A percentile compares a stretch with the other conserved stretches of the same genome.
Conservation (phyloP, 2,113 vertebrate species). For the Sylvietta virens region DNA sequence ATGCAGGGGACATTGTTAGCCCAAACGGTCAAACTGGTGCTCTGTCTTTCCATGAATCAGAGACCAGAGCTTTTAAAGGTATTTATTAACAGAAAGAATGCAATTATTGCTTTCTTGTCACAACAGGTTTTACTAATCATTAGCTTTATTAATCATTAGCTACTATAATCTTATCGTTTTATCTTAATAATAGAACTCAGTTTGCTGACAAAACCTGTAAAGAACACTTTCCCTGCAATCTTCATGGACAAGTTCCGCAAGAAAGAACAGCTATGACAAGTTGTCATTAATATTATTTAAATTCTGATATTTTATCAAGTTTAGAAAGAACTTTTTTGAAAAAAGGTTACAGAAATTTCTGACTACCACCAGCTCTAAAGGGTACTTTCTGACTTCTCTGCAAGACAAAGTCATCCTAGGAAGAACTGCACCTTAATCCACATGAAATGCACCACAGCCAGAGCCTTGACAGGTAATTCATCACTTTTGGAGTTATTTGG, state of each 20-base stretch:
- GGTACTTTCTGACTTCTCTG: not conserved
- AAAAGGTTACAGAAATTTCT: not conserved
- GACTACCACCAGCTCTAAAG: not conserved
- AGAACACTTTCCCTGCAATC: not conserved
- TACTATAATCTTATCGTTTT: not conserved
- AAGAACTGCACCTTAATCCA: not conserved
- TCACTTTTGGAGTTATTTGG: not conserved
- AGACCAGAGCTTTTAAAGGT: not conserved
- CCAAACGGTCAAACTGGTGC: not conserved
- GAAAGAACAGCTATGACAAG: not conserved
- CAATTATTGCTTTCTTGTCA: not conserved
- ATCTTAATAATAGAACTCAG: not conserved
- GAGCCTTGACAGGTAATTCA: not conserved
- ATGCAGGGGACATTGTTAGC: rapidly evolving
- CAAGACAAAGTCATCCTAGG: not conserved
- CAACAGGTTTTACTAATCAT: not conserved
- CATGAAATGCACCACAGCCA: not conserved
- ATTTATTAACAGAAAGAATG: not conserved
- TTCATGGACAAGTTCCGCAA: not conserved
- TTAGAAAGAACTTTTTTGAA: not conserved
- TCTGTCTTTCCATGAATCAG: not conserved
- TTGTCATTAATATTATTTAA: not conserved
- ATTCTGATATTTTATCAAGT: not conserved
- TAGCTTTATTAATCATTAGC: conserved; percentile 22
- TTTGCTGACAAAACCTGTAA: not conserved